Base-by-base conservation (phyloP, 2,797 vertebrate species). In the Galagoides demidoff region DNA sequence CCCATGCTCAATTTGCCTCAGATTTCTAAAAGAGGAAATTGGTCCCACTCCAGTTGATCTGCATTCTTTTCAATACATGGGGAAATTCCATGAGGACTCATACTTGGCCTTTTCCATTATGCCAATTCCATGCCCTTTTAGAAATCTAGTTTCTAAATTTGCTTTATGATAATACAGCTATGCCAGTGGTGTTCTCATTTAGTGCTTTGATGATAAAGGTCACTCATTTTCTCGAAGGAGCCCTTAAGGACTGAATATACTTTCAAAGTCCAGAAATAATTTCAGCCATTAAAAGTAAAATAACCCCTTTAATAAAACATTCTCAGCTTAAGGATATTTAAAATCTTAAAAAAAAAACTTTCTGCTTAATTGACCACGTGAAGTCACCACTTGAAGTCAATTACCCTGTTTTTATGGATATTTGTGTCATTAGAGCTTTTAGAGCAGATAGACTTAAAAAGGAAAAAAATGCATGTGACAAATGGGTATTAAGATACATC, bases 61-160 rank as follows among this genome's bases (percentile, higher is more conserved):
- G 0, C 77, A 57, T 96, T 98, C 97, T 98, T 52, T 95, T 49
- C 52, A 81, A n/a, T 77, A 95, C 64, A 77, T 79, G 81, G 57
- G 57, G 63, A 97, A 96, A 97, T 57, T 95, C 92, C 85, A 97
- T n/a, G 79, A 11, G 7, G 89, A 85, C 68, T 94, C 49, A 34
- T 92, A 64, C 31, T 82, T 89, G 96, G 61, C 73, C 66, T 97
- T 97, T 96, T 45, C 59, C 77, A 43, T 81, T 92, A 45, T 64
- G 74, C 94, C 86, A 97, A 77, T 71, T 85, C 95, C 70, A 25
- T 95, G 78, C 2, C 34, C 95, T 97, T 94, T 95, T 94, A 81
- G 49, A 97, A 97, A 94, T 94, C 43, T 90, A 34, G 73, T 95
- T 97, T 97, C 77, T 94, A 95, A 94, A 91, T 97, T 95, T 97